These are phyloP conservation scores for Apodemus agrarius DNA, from an alignment of 2,797 vertebrate genomes.

Conservation along the genomic window DNA sequence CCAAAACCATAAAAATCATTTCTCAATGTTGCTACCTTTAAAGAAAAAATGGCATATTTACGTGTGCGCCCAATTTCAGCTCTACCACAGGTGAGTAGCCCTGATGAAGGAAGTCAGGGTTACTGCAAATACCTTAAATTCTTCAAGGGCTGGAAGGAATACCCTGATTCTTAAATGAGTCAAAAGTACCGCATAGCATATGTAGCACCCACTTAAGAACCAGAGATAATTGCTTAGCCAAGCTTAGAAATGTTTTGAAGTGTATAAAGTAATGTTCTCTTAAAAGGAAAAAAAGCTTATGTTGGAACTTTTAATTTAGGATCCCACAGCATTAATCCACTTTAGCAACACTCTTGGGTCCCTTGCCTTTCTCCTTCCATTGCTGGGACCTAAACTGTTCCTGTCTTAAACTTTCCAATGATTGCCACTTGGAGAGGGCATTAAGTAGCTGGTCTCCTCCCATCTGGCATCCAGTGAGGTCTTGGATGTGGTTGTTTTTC, in stretches of 20 bases:
- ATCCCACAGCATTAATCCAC: constrained; percentile 27
- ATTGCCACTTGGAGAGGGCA: neutral
- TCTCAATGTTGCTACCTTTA: neutral
- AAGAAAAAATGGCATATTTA: constrained; percentile 33
- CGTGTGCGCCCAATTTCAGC: neutral
- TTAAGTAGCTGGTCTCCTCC: neutral
- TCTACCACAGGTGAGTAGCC: neutral
- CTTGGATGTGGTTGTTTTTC: neutral
- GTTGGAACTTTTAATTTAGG: constrained; percentile 55
- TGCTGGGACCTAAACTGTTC: neutral
- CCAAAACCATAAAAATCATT: neutral
- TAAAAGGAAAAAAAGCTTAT: neutral
- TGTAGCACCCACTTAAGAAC: neutral
- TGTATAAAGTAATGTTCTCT: constrained; percentile 9
- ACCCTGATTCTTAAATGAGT: neutral
- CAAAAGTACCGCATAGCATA: neutral
- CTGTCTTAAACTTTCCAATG: neutral
- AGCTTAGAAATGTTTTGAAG: constrained; percentile 52
- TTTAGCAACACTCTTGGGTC: neutral
- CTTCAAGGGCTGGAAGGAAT: neutral
- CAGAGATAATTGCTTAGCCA: constrained; percentile 44
- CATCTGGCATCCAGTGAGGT: neutral
- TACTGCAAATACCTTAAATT: neutral
- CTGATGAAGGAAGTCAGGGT: neutral
- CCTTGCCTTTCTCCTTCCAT: neutral